Conservation (phyloP, 2,888 invertebrate genomes). For the Tipula helvola region DNA sequence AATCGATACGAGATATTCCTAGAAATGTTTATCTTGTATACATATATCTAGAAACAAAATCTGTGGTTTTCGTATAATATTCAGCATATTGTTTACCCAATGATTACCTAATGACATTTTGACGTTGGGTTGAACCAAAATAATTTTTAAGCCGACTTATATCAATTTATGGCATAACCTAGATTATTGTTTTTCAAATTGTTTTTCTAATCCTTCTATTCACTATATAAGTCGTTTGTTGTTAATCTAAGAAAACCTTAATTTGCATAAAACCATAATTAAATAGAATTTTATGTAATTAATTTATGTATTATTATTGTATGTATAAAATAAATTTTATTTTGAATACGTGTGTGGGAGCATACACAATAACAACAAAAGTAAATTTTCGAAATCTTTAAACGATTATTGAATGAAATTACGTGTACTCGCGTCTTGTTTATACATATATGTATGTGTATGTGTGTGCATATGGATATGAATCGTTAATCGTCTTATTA, state of each 20-base stretch:
- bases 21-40: background rate
- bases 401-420: background rate
- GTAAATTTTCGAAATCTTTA: background rate
- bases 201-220: background rate
- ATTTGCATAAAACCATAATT: background rate
- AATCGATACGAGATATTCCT: background rate
- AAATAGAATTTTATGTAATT: background rate
- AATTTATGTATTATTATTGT: background rate
- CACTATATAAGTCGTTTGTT: too few relatives aligned
- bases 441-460: background rate
- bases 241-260: background rate
- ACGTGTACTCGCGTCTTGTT: background rate
- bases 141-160: background rate
- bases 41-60: background rate
- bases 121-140: background rate
- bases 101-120: background rate
- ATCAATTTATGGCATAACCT: background rate
- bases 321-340: background rate
- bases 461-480: background rate
- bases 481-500: background rate
- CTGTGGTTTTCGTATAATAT: background rate
- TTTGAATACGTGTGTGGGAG: background rate
- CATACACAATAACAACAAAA: background rate
- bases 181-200: background rate
- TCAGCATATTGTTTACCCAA: background rate